Conservation (phyloP, 2,797 vertebrate species). For the Cuniculus paca region DNA sequence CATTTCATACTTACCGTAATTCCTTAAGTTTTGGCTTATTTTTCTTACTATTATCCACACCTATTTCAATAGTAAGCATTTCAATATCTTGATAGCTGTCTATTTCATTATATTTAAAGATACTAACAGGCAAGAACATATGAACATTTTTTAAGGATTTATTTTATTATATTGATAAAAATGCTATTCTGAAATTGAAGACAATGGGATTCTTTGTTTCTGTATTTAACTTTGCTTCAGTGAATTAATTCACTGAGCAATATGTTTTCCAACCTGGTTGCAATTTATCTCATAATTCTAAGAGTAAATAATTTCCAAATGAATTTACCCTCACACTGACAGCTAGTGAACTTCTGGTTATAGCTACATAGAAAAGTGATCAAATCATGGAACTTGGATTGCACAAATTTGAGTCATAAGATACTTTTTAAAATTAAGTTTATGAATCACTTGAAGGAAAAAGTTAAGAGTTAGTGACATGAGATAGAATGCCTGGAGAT, state of each 20-base stretch:
- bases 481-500: not conserved
- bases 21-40: not conserved
- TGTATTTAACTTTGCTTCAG: not conserved
- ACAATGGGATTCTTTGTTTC: not conserved
- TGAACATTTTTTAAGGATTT: not conserved
- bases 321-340: not conserved
- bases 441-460: not conserved
- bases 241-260: not conserved
- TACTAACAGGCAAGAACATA: not conserved
- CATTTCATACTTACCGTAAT: not conserved
- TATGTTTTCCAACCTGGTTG: not conserved
- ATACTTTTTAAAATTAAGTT: not conserved
- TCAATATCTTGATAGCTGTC: not conserved
- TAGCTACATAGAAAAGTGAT: not conserved
- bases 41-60: not conserved
- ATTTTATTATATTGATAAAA: not conserved
- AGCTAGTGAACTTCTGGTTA: not conserved
- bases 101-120: not conserved
- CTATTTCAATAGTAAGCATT: not conserved
- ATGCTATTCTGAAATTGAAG: not conserved
- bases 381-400: not conserved
- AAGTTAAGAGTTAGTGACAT: not conserved
- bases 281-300: not conserved
- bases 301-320: not conserved
- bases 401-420: not conserved